Base-by-base conservation (phyloP, 2,113 vertebrate genomes). In the Climacteris rufus region DNA sequence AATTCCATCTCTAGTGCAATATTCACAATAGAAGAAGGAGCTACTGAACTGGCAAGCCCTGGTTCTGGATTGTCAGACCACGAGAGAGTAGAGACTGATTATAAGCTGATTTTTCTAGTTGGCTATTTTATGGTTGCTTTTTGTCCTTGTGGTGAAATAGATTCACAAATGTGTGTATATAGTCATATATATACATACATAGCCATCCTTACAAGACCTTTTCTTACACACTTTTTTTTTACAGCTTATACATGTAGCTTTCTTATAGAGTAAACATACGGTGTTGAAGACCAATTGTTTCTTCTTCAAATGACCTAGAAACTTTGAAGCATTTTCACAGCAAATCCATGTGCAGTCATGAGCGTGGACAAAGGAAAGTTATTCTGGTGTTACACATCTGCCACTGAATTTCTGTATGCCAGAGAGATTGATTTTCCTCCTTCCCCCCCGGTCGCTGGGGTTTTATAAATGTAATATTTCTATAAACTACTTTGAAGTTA, bases 221-320 rank as follows among this genome's bases (percentile, higher is more conserved):
- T 77, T 60, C 74, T 60, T 53, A 23, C 18, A 30, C 4, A 19
- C 25, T 28, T 57, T 72, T 76, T 85, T 83, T 40, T 85, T 18
- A 11, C 14, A 17, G 28, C 1, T 71, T 75, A 17, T 27, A 39
- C 7, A 13, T 1, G 0, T 17, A 10, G 39, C 70, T 65, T 70
- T 87, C 27, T 40, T 76, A 31, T 6, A 45, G 40, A 45, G 47
- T 37, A 70, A 87, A 35, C 21, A 25, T 35, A 30, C 18, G 23
- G 35, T 6, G 13, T 33, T 77, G 42, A 80, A 56, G 63, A 47
- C 11, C 0, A 0, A 12, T 66, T 66, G 42, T 64, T 88, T 79
- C 42, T 72, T 93, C 54, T 93, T 77, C 45, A 88, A 63, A 74
- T 80, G 17, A 87, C 45, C 33, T 75, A 68, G 57, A 91, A 94